These are phyloP conservation scores for Corythaeola cristata DNA, from an alignment of 2,113 vertebrate species.

Conservation along the genomic window DNA sequence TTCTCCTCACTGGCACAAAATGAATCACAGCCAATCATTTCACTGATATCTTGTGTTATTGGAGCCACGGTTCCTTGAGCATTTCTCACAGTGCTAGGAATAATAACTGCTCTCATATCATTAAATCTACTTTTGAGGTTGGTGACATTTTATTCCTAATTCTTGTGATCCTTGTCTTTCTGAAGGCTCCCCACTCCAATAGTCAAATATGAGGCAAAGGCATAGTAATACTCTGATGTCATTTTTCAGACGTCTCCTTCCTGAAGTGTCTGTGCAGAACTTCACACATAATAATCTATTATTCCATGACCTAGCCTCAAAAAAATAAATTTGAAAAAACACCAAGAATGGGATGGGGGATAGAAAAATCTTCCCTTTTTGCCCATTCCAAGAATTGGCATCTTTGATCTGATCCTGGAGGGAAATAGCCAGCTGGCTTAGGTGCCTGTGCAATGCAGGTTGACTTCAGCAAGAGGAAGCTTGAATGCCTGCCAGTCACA, in stretches of 20 bases:
- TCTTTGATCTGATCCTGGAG: not conserved
- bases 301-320: not conserved
- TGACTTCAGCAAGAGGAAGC: not conserved
- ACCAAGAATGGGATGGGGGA: not conserved
- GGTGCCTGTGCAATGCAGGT: not conserved
- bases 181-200: not conserved
- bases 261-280: not conserved
- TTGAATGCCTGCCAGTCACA: not conserved
- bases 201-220: not conserved
- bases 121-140: not conserved
- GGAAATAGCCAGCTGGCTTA: not conserved
- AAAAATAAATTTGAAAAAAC: not conserved
- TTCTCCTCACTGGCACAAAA: slow-evolving; percentile 8
- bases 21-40: slow-evolving; percentile 22
- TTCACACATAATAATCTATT: not conserved
- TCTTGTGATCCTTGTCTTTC: not conserved
- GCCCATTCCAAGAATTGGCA: not conserved
- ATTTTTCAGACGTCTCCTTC: not conserved
- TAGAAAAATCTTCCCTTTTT: not conserved
- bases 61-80: not conserved
- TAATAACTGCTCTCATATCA: not conserved
- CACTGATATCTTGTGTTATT: not conserved
- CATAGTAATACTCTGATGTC: not conserved
- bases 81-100: not conserved
- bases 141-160: not conserved